Percentiles rank a stretch among this genome's conserved stretches.
Conservation (phyloP, 2,113 vertebrate species). For the Coreoperca whiteheadi region DNA sequence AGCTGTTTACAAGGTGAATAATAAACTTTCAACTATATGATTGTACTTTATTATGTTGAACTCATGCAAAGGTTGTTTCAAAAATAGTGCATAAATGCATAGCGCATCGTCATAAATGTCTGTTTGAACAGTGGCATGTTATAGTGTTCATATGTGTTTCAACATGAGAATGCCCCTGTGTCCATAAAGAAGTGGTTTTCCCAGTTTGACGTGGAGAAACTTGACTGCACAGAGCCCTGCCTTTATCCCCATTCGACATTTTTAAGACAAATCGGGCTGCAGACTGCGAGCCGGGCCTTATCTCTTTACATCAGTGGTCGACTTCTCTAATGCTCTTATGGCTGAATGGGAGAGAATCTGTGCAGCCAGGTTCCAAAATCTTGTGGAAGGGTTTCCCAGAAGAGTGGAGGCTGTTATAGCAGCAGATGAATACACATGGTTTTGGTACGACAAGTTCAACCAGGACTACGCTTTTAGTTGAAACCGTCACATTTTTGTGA, state of each 20-base stretch:
- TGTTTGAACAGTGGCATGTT: neutral
- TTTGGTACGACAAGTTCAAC: slow-evolving; percentile 3
- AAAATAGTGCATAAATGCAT: neutral
- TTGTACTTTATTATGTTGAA: neutral
- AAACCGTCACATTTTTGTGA: neutral
- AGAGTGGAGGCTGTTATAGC: neutral
- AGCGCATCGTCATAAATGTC: neutral
- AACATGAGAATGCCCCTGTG: too few relatives aligned
- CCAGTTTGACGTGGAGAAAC: neutral
- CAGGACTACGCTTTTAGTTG: neutral
- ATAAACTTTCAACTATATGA: neutral
- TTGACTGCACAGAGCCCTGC: neutral
- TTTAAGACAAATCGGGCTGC: neutral
- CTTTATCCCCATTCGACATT: neutral
- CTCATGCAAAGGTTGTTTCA: neutral
- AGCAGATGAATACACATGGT: neutral
- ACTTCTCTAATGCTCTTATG: neutral
- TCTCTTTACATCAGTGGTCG: neutral
- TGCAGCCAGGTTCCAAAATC: neutral
- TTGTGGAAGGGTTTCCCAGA: neutral
- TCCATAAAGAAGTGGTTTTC: neutral
- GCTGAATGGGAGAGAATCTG: neutral
- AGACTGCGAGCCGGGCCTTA: neutral
- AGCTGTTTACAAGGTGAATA: neutral
- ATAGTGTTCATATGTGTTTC: neutral